phyloP scores from a whole-genome alignment of 1,140 invertebrate species.

The Anoplophora glabripennis region DNA sequence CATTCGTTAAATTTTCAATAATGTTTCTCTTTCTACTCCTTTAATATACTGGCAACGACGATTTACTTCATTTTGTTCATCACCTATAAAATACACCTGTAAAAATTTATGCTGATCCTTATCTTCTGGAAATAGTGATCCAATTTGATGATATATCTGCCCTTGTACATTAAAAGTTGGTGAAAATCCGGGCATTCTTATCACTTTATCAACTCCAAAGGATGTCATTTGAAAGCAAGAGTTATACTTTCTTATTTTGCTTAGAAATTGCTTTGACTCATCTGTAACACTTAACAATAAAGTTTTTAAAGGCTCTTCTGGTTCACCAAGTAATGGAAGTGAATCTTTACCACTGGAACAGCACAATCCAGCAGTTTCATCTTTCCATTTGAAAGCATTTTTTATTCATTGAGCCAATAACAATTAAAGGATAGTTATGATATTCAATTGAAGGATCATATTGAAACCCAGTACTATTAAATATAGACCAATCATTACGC shows the following conservation, averaged over 20 bases:
- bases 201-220: slow-evolving; percentile 46
- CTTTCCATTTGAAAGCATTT: too few species aligned
- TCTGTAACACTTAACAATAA: slow-evolving; percentile 18
- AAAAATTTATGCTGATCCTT: slow-evolving; percentile 39
- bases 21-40: neutral
- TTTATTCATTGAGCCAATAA: neutral
- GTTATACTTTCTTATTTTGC: slow-evolving; percentile 43
- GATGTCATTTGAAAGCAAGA: too few species aligned
- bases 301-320: too few species aligned
- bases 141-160: slow-evolving; percentile 48
- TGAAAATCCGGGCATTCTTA: slow-evolving; percentile 41
- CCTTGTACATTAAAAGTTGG: slow-evolving; percentile 50
- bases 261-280: slow-evolving; percentile 47
- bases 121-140: slow-evolving; percentile 38
- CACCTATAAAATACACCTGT: too few species aligned
- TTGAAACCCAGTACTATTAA: too few species aligned
- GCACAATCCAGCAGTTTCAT: too few species aligned
- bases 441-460: neutral
- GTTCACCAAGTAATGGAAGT: too few species aligned
- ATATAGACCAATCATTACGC: too few species aligned
- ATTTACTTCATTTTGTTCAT: slow-evolving; percentile 26
- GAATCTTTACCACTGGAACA: too few species aligned
- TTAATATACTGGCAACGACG: slow-evolving; percentile 7
- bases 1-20: too few species aligned
- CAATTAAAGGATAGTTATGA: neutral